Conservation (phyloP, 2,888 invertebrate species). For the Tenthredo notha region DNA sequence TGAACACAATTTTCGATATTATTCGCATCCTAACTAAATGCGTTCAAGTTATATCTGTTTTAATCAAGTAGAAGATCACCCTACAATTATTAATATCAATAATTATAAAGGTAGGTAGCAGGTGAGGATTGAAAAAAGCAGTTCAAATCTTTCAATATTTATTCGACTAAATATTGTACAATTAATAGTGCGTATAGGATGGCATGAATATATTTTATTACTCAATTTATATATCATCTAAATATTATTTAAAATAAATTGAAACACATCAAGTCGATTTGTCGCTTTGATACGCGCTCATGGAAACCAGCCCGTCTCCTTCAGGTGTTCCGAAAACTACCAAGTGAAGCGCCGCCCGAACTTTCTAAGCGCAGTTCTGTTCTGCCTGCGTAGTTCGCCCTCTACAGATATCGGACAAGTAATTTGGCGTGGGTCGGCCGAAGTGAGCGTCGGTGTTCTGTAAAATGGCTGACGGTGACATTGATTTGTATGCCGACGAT, state of each 20-base stretch:
- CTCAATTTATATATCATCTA: not conserved
- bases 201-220: not conserved
- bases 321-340: not conserved
- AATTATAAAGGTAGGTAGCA: not conserved
- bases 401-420: not conserved
- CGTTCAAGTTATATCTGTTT: conserved; percentile 16
- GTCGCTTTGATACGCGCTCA: too few species aligned
- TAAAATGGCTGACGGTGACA: conserved; percentile 97
- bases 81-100: conserved; percentile 6
- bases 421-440: conserved; percentile 55
- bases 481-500: conserved; percentile 98
- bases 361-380: not conserved
- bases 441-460: conserved; percentile 72
- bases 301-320: too few species aligned
- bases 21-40: not conserved
- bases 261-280: too few species aligned
- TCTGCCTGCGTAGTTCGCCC: not conserved
- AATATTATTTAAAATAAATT: too few species aligned
- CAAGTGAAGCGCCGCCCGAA: not conserved
- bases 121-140: too few species aligned
- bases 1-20: not conserved
- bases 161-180: not conserved
- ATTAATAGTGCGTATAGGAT: not conserved
- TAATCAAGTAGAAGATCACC: conserved; percentile 8
- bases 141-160: not conserved